Evolutionary conservation across 2,888 invertebrate species (phyloP).

Genomic region (Cataglyphis albicans): DNA sequence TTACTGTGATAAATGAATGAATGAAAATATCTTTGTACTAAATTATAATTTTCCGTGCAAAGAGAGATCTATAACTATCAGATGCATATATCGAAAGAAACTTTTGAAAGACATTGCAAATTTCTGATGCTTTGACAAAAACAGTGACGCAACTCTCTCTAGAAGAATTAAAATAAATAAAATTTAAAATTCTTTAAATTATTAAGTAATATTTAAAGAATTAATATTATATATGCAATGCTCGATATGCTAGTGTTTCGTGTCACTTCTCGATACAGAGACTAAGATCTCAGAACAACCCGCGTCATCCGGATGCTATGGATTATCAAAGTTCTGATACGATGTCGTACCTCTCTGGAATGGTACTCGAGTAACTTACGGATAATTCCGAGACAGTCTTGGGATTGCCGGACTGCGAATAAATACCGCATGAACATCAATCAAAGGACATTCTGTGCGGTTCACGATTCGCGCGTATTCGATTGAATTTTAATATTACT

Average conservation of each 20-base stretch:
- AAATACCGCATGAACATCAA: conserved; percentile 5
- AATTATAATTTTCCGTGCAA: not conserved
- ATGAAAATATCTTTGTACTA: not conserved
- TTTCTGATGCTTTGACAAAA: not conserved
- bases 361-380: conserved; percentile 48
- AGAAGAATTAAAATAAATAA: not conserved
- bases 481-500: not conserved
- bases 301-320: conserved; percentile 55
- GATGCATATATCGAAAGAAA: not conserved
- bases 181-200: not conserved
- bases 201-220: not conserved
- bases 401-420: conserved; percentile 39
- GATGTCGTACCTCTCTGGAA: conserved; percentile 56
- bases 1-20: not conserved
- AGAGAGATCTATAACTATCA: not conserved
- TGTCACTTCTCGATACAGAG: conserved; percentile 50
- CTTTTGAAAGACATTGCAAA: not conserved
- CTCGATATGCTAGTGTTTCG: conserved; percentile 7
- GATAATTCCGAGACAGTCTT: conserved; percentile 21
- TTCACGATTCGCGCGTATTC: not conserved
- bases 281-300: conserved; percentile 21
- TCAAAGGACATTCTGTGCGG: conserved; percentile 31
- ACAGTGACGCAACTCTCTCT: not conserved
- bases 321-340: conserved; percentile 66
- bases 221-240: not conserved